A percentile compares a stretch with the other conserved stretches of the same genome.
These are phyloP conservation scores for Papilio gigon DNA, from an alignment of 2,888 invertebrate genomes.

Conservation along the genomic window DNA sequence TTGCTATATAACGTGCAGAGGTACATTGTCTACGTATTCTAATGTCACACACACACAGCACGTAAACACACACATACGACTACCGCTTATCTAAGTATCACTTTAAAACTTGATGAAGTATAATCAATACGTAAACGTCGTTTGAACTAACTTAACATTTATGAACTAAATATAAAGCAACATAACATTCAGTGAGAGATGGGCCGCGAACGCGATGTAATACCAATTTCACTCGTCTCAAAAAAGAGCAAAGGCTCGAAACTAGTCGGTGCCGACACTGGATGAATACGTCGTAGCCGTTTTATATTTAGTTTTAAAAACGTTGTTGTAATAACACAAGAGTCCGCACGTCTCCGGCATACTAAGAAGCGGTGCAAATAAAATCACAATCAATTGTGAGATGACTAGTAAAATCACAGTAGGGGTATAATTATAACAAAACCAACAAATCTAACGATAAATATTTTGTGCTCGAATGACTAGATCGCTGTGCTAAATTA, in stretches of 20 bases:
- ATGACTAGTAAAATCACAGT: constrained; percentile 66
- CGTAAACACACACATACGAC: constrained; percentile 50
- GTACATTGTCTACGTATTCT: not conserved
- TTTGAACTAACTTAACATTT: too few species aligned
- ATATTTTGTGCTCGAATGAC: constrained; percentile 32
- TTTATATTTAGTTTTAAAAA: too few species aligned
- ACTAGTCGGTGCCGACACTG: too few species aligned
- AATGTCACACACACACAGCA: constrained; percentile 35
- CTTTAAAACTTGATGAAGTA: constrained; percentile 63
- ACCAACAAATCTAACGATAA: constrained; percentile 28
- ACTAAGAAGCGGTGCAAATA: constrained; percentile 39
- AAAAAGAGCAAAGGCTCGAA: too few species aligned
- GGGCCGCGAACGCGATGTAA: too few species aligned
- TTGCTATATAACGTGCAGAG: constrained; percentile 8
- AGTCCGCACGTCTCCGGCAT: not conserved
- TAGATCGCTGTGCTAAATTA: constrained; percentile 26
- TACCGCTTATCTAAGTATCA: constrained; percentile 79
- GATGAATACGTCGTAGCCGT: too few species aligned
- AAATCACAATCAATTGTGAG: constrained; percentile 44
- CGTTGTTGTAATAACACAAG: too few species aligned
- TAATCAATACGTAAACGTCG: constrained; percentile 43
- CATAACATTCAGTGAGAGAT: too few species aligned
- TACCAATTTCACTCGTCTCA: too few species aligned
- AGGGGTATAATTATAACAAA: constrained; percentile 43
- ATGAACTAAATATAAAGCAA: too few species aligned